Conservation (phyloP, 2,888 invertebrate species). For the Lepidocyrtoides sp. region DNA sequence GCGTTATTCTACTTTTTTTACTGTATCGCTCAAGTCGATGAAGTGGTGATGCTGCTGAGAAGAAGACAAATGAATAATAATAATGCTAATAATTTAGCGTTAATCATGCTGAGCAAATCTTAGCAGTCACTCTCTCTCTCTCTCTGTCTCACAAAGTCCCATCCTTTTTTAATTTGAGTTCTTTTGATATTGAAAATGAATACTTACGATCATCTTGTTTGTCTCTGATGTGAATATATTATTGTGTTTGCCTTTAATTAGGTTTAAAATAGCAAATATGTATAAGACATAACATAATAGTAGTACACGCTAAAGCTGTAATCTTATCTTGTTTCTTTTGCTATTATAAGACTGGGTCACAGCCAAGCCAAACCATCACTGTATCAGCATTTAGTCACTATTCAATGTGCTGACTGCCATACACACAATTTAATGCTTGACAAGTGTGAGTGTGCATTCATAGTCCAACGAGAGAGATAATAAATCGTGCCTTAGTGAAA, state of each 20-base stretch:
- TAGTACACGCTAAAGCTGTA: neutral
- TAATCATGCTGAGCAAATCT: constrained; percentile 28
- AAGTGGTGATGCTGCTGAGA: neutral
- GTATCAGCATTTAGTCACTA: constrained; percentile 20
- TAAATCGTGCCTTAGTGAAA: constrained; percentile 28
- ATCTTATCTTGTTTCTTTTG: constrained; percentile 40
- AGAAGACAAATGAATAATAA: constrained; percentile 18
- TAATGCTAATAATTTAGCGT: neutral
- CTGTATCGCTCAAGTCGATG: neutral
- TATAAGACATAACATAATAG: neutral
- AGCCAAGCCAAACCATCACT: neutral
- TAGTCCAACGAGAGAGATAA: constrained; percentile 8
- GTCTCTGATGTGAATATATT: neutral
- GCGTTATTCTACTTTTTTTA: neutral
- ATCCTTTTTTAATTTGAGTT: neutral
- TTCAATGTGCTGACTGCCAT: neutral
- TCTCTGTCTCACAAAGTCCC: neutral
- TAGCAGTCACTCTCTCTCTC: neutral
- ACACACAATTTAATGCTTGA: neutral
- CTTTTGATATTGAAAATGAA: constrained; percentile 15
- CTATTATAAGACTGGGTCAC: constrained; percentile 40
- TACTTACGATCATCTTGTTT: too few species aligned
- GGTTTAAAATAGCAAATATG: neutral
- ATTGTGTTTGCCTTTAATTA: constrained; percentile 18
- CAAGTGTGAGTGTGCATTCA: constrained; percentile 2